Conservation (phyloP, 2,888 invertebrate genomes). For the Nipponacmea schrenckii region DNA sequence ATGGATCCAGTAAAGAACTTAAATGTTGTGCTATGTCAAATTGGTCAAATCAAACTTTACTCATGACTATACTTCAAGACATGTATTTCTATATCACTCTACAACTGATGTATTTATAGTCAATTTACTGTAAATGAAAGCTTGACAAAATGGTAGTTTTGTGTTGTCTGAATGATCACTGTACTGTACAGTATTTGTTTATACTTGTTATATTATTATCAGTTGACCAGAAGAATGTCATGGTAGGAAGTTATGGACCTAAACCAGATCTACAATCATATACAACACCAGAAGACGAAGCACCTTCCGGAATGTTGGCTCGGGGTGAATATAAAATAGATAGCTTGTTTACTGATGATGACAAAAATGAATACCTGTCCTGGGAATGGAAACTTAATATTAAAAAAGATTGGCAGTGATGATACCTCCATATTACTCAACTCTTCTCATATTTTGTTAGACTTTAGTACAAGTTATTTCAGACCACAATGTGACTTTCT, state of each 20-base stretch:
- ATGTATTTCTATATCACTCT: too few relatives aligned
- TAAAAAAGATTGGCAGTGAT: slow-evolving; percentile 91
- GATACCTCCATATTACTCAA: too few relatives aligned
- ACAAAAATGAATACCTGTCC: slow-evolving; percentile 92
- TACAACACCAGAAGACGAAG: slow-evolving; percentile 92
- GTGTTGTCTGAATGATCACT: not conserved
- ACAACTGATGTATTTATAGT: too few relatives aligned
- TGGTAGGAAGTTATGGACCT: slow-evolving; percentile 99
- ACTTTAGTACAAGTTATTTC: too few relatives aligned
- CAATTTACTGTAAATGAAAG: too few relatives aligned
- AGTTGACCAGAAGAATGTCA: slow-evolving; percentile 98
- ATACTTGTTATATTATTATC: slow-evolving; percentile 57
- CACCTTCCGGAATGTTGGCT: slow-evolving; percentile 80
- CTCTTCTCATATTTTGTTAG: too few relatives aligned
- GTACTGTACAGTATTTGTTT: too few relatives aligned
- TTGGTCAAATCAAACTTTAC: too few relatives aligned
- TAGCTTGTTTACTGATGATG: slow-evolving; percentile 97
- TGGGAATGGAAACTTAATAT: slow-evolving; percentile 99
- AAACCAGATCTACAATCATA: slow-evolving; percentile 92
- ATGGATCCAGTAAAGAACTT: too few relatives aligned
- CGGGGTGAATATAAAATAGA: slow-evolving; percentile 89
- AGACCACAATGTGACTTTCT: too few relatives aligned
- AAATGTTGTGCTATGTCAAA: too few relatives aligned
- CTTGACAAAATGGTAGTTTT: not conserved
- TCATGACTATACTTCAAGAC: too few relatives aligned